Conservation (phyloP, 53 echinoderm and acorn worm genomes). For the Crossaster papposus region DNA sequence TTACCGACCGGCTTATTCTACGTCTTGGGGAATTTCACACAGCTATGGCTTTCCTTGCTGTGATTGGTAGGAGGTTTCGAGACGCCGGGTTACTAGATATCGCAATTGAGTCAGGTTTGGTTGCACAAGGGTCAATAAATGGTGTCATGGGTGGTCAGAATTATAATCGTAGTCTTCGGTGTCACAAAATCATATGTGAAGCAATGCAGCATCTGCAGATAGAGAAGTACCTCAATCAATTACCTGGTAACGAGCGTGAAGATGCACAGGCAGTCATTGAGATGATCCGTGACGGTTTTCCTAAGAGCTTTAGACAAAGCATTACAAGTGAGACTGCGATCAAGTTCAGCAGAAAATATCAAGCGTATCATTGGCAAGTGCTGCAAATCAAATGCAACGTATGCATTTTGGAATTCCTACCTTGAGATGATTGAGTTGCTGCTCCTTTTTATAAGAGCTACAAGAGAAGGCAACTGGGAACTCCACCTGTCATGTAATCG, state of each 20-base stretch:
- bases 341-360: slow-evolving; percentile 13
- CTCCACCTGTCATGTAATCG: neutral
- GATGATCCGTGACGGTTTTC: neutral
- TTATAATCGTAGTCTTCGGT: neutral
- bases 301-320: neutral
- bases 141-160: neutral
- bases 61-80: slow-evolving; percentile 61
- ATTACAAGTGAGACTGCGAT: neutral
- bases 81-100: slow-evolving; percentile 70
- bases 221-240: too few relatives aligned
- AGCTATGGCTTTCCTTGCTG: too few relatives aligned
- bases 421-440: neutral
- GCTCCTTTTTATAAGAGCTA: too few relatives aligned
- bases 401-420: neutral
- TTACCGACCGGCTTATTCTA: slow-evolving; percentile 54
- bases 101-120: slow-evolving; percentile 38
- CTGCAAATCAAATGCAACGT: neutral
- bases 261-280: too few relatives aligned
- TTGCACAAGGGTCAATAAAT: too few relatives aligned
- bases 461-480: too few relatives aligned
- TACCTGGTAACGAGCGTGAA: too few relatives aligned
- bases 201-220: too few relatives aligned
- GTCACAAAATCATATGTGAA: neutral
- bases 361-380: neutral
- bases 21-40: slow-evolving; percentile 76